Base-by-base conservation (phyloP, 1,140 invertebrate species). In the Cydia fagiglandana region DNA sequence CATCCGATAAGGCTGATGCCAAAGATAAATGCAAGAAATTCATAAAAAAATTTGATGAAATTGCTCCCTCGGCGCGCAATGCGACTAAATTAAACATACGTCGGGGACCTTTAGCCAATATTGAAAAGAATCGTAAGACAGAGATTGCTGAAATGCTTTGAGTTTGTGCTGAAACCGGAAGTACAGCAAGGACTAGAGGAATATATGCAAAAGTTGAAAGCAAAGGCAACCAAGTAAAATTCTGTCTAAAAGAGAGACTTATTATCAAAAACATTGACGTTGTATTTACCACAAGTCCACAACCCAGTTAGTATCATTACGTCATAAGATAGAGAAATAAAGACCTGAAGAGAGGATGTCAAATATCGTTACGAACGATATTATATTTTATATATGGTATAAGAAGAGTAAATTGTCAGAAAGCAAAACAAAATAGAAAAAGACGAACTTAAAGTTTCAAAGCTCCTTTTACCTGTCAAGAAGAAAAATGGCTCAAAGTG, bases 21-120 rank as follows among this genome's bases (percentile, higher is more conserved):
- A 88, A 96, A 4, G 82, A 85, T 0, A 95, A 94, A 85, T 95
- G 95, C 75, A 93, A 95, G 77, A 84, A 93, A 15, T 97, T 96
- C 80, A 93, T 97, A 34, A 81, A 81, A 4, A 90, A 86, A 61
- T 96, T 94, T 86, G 88, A 92, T 30, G 95, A 93, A 77, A 94
- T 96, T 77, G 88, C 95, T 68, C 90, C 88, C 13, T 56, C 90
- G 50, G 95, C 95, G 0, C 93, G 95, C 80, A 85, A 83, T n/a
- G 64, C 93, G 12, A 94, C 95, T 1, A 97, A 97, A 86, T 81
- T 93, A 34, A 81, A 85, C 17, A 86, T 95, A 41, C 93, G 96
- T 75, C 85, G 93, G 61, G 88, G 92, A 6, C 88, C 91, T 30
- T 76, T 96, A 2, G 81, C 89, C 77, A 86, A 91, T 82, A 81